Evolutionary conservation across 23 tunicate genomes (phyloP).

Genomic region (Aplidium turbinatum): DNA sequence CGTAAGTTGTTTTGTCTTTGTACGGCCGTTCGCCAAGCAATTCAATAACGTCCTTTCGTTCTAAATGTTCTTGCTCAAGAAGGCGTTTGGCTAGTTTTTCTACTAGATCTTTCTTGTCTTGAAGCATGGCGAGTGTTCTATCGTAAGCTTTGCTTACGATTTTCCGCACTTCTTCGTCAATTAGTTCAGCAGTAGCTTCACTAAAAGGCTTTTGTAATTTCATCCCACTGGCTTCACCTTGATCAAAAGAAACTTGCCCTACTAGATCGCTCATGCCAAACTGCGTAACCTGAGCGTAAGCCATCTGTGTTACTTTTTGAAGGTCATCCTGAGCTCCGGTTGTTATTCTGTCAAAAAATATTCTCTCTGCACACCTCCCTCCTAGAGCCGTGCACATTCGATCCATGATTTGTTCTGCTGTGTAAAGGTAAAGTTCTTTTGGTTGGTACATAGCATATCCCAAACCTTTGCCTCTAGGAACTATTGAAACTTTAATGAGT

Average conservation of each 20-base stretch:
- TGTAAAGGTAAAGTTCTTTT: slow-evolving; percentile 78
- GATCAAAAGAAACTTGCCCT: slow-evolving; percentile 88
- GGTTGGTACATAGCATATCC: slow-evolving; percentile 99
- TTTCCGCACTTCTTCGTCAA: slow-evolving; percentile 94
- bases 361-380: slow-evolving; percentile 88
- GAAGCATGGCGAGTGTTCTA: slow-evolving; percentile 45
- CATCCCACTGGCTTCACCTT: slow-evolving; percentile 23
- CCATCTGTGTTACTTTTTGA: slow-evolving; percentile 94
- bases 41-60: slow-evolving; percentile 86
- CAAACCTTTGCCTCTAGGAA: slow-evolving; percentile 96
- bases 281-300: slow-evolving; percentile 96
- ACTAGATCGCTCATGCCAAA: slow-evolving; percentile 89
- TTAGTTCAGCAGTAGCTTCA: slow-evolving; percentile 88
- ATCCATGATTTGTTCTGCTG: slow-evolving; percentile 84
- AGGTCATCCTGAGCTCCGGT: slow-evolving; percentile 97
- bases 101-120: slow-evolving; percentile 64
- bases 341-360: slow-evolving; percentile 84
- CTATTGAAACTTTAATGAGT: slow-evolving; percentile 92
- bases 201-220: slow-evolving; percentile 90
- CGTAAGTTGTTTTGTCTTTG: slow-evolving; percentile 92
- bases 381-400: slow-evolving; percentile 93
- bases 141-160: slow-evolving; percentile 62
- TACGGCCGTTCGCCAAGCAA: slow-evolving; percentile 85
- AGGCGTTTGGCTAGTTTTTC: slow-evolving; percentile 83
- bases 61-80: slow-evolving; percentile 88